Conservation (phyloP, 2,113 vertebrate genomes). For the Tupaia tana region DNA sequence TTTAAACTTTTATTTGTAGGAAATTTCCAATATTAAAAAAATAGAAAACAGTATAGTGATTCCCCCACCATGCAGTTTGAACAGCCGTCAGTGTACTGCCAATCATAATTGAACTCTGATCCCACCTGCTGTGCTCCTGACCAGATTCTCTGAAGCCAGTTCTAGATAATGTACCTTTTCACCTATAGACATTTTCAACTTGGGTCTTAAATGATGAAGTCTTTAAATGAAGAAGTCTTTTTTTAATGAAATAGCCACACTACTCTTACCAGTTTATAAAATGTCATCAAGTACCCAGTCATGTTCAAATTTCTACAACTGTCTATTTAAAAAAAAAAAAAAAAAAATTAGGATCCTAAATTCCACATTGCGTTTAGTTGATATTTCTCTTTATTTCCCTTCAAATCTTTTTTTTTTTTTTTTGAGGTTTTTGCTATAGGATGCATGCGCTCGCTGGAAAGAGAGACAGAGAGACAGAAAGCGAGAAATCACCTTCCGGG, state of each 20-base stretch:
- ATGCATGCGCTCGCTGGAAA: too few relatives aligned
- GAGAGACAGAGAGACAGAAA: too few relatives aligned
- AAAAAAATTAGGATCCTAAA: neutral
- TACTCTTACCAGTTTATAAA: neutral
- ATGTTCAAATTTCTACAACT: slow-evolving; percentile 29
- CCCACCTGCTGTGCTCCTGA: neutral
- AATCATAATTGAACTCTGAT: neutral
- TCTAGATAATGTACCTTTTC: slow-evolving; percentile 13
- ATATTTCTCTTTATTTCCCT: neutral
- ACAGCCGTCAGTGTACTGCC: neutral
- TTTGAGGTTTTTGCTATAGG: neutral
- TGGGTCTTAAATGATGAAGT: neutral
- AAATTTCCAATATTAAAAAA: neutral
- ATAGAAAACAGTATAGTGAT: neutral
- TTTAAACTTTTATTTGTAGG: slow-evolving; percentile 32
- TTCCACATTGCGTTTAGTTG: neutral
- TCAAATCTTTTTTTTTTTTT: neutral
- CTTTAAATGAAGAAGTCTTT: neutral
- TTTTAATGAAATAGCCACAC: neutral
- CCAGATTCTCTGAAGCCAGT: neutral
- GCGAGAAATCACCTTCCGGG: too few relatives aligned
- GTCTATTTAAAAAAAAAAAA: neutral
- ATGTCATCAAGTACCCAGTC: slow-evolving; percentile 34
- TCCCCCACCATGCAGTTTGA: neutral
- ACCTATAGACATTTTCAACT: neutral